Conservation (phyloP, 2,797 vertebrate genomes). For the Arrhamphus sclerolepis region DNA sequence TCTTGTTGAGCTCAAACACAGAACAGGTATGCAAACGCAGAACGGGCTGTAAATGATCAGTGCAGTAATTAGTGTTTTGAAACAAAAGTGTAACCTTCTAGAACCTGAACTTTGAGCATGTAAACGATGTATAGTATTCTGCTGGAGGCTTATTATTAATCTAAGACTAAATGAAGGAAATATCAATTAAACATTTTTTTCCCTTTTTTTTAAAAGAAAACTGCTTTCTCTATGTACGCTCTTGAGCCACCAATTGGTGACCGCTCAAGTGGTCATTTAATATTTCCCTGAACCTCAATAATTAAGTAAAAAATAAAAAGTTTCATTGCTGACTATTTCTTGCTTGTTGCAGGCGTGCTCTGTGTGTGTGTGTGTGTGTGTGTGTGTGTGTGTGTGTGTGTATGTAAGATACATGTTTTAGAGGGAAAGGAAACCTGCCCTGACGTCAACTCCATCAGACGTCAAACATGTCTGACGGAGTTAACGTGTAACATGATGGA, state of each 20-base stretch:
- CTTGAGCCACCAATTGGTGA: constrained; percentile 7
- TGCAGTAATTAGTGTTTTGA: constrained; percentile 38
- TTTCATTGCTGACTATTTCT: no score
- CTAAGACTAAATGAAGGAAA: constrained; percentile 3
- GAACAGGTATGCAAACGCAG: constrained; percentile 31
- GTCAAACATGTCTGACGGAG: no score
- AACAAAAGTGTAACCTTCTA: constrained; percentile 28
- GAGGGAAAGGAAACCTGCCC: no score
- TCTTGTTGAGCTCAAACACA: constrained; percentile 34
- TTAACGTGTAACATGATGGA: no score
- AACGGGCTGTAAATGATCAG: constrained; percentile 24
- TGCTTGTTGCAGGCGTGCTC: no score
- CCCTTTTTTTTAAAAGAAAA: background rate
- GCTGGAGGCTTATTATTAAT: constrained; percentile 13
- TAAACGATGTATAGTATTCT: constrained; percentile 6
- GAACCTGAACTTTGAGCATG: constrained; percentile 1
- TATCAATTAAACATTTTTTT: background rate
- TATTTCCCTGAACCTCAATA: background rate
- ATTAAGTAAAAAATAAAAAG: background rate
- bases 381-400: no score
- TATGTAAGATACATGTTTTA: no score
- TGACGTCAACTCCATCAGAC: no score
- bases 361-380: no score
- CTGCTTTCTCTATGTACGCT: constrained; percentile 3
- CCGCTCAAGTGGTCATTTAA: constrained; percentile 10